Base-by-base conservation (phyloP, 2,113 vertebrate genomes). In the Numida meleagris region DNA sequence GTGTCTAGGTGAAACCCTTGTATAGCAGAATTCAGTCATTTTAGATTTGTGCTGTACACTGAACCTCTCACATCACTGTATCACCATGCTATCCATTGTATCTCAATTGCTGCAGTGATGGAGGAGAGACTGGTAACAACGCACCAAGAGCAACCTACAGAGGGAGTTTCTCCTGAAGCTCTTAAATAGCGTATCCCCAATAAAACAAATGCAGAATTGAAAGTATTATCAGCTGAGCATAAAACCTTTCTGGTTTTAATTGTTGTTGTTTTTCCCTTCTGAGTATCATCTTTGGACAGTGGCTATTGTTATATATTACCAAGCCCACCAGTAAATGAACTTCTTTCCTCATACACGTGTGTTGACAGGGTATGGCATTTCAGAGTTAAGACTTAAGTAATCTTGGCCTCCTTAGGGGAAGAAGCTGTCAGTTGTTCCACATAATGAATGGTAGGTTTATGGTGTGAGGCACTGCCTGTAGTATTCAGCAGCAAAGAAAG, bases 361-460 rank as follows among this genome's bases (percentile, higher is more conserved):
- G 59, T 75, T 96, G 93, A 96, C 82, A 93, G 77, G 36, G 20
- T 74, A 62, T 84, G 68, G 76, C 70, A 72, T 94, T 92, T 88
- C 45, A 91, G 46, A 66, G 38, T 91, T 62, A n/a, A 81, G 62
- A 82, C 82, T 86, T 74, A 36, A 90, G 73, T 75, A 91, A 80
- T 91, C 63, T 46, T 70, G 82, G 77, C 71, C 84, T 95, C 93
- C 93, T 95, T 59, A 82, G 90, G 88, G 89, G 75, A 85, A 80
- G 87, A 88, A 93, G 73, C 85, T 96, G 95, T 95, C 96, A 83
- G 67, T 65, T 85, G 72, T 75, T 93, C 71, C 55, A 53, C 65
- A 18, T 89, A 96, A 95, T 84, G 95, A 96, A 83, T 43, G 34
- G 82, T 63, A 79, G 23, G 46, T 95, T 88, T 88, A 70, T 71